Percentiles rank a stretch among this genome's conserved stretches.
phyloP scores from a whole-genome alignment of 1,140 invertebrate genomes.

The Zaprionus ornatus region DNA sequence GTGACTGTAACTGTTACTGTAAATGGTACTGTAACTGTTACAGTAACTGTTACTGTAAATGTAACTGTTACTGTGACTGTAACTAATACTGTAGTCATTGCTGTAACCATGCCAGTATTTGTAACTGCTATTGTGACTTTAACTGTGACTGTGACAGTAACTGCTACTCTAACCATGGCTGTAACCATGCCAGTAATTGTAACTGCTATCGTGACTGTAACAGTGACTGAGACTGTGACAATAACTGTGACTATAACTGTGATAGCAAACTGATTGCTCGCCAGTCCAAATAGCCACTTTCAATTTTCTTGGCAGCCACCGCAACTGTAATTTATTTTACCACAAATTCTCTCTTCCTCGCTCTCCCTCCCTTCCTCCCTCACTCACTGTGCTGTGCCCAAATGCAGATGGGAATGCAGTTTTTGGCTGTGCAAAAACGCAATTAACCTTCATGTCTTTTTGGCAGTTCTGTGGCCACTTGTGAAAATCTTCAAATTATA shows the following conservation, averaged over 20 bases:
- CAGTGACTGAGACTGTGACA: conserved; percentile 20
- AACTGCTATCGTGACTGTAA: not conserved
- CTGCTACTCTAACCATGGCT: not conserved
- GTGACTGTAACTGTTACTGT: not conserved
- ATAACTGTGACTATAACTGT: not conserved
- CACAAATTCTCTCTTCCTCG: conserved; percentile 17
- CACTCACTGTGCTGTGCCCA: not conserved
- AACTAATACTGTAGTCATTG: not conserved
- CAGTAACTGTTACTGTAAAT: not conserved
- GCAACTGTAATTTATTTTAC: conserved; percentile 73
- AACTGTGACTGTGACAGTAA: conserved; percentile 16
- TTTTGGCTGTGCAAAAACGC: conserved; percentile 56
- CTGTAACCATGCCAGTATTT: too few species aligned
- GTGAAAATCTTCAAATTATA: conserved; percentile 74
- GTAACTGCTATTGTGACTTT: not conserved
- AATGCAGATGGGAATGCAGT: conserved; percentile 21
- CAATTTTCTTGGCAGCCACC: conserved; percentile 72
- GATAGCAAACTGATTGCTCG: conserved; percentile 53
- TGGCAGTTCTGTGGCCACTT: conserved; percentile 69
- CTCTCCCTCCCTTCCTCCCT: not conserved
- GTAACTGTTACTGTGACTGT: conserved; percentile 16
- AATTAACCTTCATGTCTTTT: conserved; percentile 82
- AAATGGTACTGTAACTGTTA: not conserved
- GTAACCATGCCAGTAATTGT: too few species aligned
- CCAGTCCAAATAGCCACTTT: conserved; percentile 66